phyloP scores from a whole-genome alignment of 2,888 invertebrate species.

The Trachelus tabidus region DNA sequence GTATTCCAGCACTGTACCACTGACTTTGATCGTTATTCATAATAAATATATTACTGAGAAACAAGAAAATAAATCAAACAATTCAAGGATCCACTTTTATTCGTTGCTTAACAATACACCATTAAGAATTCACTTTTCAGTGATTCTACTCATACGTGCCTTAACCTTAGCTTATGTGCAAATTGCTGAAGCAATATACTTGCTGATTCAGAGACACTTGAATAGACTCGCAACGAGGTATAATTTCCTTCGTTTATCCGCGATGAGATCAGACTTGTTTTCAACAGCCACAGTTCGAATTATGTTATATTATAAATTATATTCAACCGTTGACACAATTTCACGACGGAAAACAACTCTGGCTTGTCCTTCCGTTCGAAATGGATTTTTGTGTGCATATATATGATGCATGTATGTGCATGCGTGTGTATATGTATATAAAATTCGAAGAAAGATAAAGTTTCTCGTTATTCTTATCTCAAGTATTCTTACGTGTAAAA shows the following conservation, averaged over 20 bases:
- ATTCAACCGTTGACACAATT: neutral
- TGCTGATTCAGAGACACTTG: neutral
- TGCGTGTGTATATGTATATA: too few relatives aligned
- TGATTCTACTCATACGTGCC: neutral
- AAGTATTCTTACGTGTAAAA: neutral
- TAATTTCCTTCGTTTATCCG: neutral
- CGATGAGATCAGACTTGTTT: constrained; percentile 5
- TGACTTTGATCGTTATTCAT: neutral
- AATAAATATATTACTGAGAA: neutral
- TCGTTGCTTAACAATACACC: neutral
- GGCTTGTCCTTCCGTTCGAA: neutral
- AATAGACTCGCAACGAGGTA: neutral
- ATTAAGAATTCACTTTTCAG: neutral
- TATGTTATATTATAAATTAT: neutral
- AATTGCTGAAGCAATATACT: neutral
- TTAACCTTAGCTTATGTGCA: neutral
- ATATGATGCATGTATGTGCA: too few relatives aligned
- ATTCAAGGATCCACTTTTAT: neutral
- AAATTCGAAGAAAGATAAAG: neutral
- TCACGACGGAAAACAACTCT: neutral
- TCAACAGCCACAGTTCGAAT: neutral
- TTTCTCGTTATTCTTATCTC: neutral
- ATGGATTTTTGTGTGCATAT: neutral
- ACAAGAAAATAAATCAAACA: neutral
- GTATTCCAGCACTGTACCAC: neutral